Evolutionary conservation across 2,113 vertebrate genomes (phyloP), one percentile per base, ranked within the genome.

Genomic region (Sigmodon hispidus): DNA sequence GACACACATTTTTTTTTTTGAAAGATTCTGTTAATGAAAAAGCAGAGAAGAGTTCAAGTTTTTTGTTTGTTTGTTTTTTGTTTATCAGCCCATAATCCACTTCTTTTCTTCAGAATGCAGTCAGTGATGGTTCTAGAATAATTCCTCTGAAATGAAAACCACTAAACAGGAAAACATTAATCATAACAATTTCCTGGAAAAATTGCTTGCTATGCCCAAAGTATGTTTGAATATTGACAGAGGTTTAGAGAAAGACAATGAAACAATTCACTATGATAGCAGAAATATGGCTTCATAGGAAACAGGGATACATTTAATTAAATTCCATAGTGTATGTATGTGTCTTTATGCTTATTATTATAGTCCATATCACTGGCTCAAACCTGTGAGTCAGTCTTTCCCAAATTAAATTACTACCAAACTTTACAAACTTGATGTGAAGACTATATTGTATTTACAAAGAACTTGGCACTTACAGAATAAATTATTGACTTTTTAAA

Each of bases 381-480:
- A 95, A 97, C 96, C 95, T 93, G 96, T 93, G 52, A 97, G 96
- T 94, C 98, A 97, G 91, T 97, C 87, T 96, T 97, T 97, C 95
- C 90, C 98, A 97, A 96, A 97, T 94, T 96, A 96, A 96, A 96
- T 97, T 95, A 95, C 98, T 98, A 98, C 96, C 81, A 96, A 98
- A 98, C 97, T 96, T 98, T 98, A 98, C 92, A 98, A 98, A 98
- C 97, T 97, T 98, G 96, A 98, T 97, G 5, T 95, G 96, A 96
- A 98, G 96, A 97, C 97, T 98, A 98, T 84, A 98, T 97, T 97
- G 93, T 99, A 99, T 99, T 98, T 99, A 99, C 99, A 99, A 98
- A 98, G 98, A 98, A 98, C 98, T 99, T 99, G 99, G 99, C 99
- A 99, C 99, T 99, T 99, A 99, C 98, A 99, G 99, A 99, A 99